A percentile compares a stretch with the other conserved stretches of the same genome.
Conservation (phyloP, 2,113 vertebrate species). For the Oreochromis spilurus region DNA sequence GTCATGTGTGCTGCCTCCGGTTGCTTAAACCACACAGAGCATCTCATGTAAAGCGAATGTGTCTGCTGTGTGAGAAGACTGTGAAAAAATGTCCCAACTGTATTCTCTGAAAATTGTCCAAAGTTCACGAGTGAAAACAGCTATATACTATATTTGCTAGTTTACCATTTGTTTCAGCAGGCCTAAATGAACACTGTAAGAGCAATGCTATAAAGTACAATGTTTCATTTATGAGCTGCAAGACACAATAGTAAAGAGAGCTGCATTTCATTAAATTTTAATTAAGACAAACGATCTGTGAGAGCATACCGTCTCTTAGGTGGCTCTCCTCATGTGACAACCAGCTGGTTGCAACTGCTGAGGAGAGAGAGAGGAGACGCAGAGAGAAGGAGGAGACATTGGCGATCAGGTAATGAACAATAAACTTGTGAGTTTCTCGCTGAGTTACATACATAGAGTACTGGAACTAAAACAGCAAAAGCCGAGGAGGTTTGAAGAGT, state of each 20-base stretch:
- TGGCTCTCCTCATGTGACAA: slow-evolving; percentile 82
- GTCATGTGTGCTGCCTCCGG: background rate
- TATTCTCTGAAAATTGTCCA: background rate
- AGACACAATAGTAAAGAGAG: slow-evolving; percentile 81
- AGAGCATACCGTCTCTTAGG: slow-evolving; percentile 84
- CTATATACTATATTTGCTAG: background rate
- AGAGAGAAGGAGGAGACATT: background rate
- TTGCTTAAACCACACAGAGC: background rate
- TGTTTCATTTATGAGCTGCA: slow-evolving; percentile 93
- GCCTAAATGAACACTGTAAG: slow-evolving; percentile 75
- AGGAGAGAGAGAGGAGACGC: slow-evolving; percentile 46
- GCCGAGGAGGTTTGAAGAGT: background rate
- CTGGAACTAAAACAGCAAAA: background rate
- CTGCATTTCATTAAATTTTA: slow-evolving; percentile 94
- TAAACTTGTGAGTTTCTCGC: background rate
- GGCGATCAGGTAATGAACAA: background rate
- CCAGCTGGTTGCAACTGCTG: slow-evolving; percentile 77
- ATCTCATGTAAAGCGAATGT: background rate
- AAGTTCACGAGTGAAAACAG: background rate
- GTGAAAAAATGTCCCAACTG: background rate
- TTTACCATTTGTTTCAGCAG: slow-evolving; percentile 61
- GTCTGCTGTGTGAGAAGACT: background rate
- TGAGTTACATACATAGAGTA: background rate
- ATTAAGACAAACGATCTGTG: slow-evolving; percentile 88
- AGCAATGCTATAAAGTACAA: slow-evolving; percentile 81